Conservation (phyloP, 2,113 vertebrate species). For the Erythrolamprus reginae region DNA sequence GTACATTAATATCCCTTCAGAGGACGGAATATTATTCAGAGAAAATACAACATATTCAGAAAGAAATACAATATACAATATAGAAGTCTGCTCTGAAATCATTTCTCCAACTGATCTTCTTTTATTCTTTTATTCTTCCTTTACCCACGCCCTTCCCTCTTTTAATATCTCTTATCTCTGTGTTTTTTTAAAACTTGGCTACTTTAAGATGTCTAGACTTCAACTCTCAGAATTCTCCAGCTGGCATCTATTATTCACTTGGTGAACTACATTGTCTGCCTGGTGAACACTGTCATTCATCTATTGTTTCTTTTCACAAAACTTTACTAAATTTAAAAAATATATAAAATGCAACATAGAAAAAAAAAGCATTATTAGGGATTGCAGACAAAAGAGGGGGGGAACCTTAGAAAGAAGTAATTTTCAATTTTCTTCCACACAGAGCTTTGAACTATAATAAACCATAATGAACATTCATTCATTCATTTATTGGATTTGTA, state of each 20-base stretch:
- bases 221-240: not conserved
- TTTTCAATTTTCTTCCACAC: not conserved
- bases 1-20: not conserved
- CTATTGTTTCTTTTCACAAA: not conserved
- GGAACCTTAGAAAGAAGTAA: not conserved
- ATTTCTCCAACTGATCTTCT: not conserved
- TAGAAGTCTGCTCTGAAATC: not conserved
- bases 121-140: not conserved
- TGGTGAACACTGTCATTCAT: not conserved
- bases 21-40: not conserved
- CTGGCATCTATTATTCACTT: not conserved
- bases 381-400: not conserved
- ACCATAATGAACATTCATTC: too few species aligned
- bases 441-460: not conserved
- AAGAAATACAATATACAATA: not conserved
- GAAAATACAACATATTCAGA: not conserved
- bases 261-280: not conserved
- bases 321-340: not conserved
- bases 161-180: not conserved
- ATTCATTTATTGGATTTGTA: too few species aligned
- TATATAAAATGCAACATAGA: not conserved
- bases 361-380: not conserved
- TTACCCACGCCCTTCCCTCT: not conserved
- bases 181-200: not conserved
- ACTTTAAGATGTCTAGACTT: not conserved